These are phyloP conservation scores for Malurus splendens DNA, from an alignment of 2,797 vertebrate genomes.

Conservation along the genomic window DNA sequence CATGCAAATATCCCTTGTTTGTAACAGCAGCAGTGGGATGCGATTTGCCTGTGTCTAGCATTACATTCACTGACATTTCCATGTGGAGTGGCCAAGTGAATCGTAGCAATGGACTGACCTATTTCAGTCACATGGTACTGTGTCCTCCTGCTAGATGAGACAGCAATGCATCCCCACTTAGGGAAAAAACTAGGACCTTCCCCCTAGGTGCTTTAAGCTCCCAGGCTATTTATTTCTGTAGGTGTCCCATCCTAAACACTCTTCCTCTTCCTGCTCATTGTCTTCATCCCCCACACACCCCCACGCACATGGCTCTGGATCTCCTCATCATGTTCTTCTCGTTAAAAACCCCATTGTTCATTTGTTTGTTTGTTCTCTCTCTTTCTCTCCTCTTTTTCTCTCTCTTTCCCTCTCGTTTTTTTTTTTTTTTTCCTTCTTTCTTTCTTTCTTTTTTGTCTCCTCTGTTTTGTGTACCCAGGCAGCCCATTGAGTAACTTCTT, in stretches of 20 bases:
- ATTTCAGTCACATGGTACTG: neutral
- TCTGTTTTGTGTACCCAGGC: slow-evolving; percentile 90
- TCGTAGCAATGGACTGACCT: neutral
- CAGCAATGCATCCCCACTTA: neutral
- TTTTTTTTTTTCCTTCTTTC: neutral
- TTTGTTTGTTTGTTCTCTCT: slow-evolving; percentile 83
- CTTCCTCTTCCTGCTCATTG: slow-evolving; percentile 58
- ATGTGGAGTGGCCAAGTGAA: neutral
- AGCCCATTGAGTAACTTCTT: slow-evolving; percentile 98
- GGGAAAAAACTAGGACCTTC: neutral
- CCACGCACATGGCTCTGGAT: slow-evolving; percentile 69
- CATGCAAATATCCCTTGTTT: accelerated
- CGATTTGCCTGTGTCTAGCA: neutral
- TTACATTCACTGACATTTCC: neutral
- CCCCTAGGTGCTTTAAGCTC: neutral
- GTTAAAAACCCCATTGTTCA: slow-evolving; percentile 83
- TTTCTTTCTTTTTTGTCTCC: slow-evolving; percentile 78
- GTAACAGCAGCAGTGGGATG: neutral
- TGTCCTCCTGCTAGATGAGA: neutral
- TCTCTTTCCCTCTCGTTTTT: slow-evolving; percentile 57
- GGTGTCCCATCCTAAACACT: slow-evolving; percentile 61
- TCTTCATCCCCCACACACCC: slow-evolving; percentile 56
- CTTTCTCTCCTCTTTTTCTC: slow-evolving; percentile 60
- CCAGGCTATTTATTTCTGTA: slow-evolving; percentile 42
- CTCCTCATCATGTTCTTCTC: slow-evolving; percentile 66